Percentiles rank a stretch among this genome's conserved stretches.
These are phyloP conservation scores for Romanomermis culicivorax DNA, from an alignment of 2,888 invertebrate species.

Conservation along the genomic window DNA sequence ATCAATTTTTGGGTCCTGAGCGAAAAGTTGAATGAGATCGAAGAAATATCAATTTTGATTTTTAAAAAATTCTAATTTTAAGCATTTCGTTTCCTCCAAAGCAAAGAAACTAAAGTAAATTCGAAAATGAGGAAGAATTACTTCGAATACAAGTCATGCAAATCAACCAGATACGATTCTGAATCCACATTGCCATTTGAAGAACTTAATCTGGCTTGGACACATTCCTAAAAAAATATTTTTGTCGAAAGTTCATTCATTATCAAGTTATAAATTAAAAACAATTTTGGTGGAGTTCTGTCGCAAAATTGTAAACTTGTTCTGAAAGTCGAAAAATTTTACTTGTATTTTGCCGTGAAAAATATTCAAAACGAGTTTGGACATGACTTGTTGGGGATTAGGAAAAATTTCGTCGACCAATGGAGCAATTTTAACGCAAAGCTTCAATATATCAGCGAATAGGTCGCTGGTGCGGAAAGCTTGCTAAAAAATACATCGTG, in stretches of 20 bases:
- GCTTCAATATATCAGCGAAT: conserved; percentile 63
- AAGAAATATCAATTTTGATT: no score
- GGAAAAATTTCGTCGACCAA: conserved; percentile 57
- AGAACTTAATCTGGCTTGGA: conserved; percentile 54
- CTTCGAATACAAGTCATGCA: conserved; percentile 74
- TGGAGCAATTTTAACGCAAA: conserved; percentile 62
- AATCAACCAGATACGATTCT: conserved; percentile 63
- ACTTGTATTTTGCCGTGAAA: conserved; percentile 56
- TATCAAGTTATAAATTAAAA: no score
- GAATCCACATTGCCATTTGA: conserved; percentile 52
- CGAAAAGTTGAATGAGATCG: not conserved
- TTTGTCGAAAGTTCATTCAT: not conserved
- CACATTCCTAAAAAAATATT: conserved; percentile 42
- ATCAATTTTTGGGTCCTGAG: conserved; percentile 51
- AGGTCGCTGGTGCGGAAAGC: conserved; percentile 66
- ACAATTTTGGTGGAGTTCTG: no score
- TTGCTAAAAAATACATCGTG: conserved; percentile 39
- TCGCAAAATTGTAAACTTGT: no score
- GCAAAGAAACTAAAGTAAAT: no score
- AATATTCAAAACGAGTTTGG: conserved; percentile 84
- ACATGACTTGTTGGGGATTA: conserved; percentile 88
- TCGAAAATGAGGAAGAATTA: no score
- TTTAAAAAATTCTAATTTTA: no score
- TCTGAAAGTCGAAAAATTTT: no score
- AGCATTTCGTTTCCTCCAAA: no score